phyloP scores from a whole-genome alignment of 2,113 vertebrate species.

The Neotragus moschatus region DNA sequence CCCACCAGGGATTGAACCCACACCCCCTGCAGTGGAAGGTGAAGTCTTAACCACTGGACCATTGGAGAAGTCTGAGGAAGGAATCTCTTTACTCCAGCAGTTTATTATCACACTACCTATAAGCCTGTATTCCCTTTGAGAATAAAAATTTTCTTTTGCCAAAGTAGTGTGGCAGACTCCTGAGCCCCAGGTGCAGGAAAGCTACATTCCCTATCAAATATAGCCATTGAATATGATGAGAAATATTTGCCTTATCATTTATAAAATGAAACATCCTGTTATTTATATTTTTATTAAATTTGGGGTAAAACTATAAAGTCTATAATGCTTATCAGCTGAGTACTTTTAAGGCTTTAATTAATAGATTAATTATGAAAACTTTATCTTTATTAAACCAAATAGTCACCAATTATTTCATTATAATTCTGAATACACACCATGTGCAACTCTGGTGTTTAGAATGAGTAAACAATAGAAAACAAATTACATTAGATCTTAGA shows the following conservation, averaged over 20 bases:
- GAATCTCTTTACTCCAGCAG: not conserved
- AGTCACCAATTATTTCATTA: not conserved
- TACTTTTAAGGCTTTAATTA: not conserved
- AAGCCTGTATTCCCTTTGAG: not conserved
- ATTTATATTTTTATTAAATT: not conserved
- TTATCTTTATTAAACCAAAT: constrained; percentile 16
- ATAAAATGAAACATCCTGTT: not conserved
- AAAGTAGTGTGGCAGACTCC: not conserved
- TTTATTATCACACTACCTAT: not conserved
- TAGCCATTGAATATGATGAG: not conserved
- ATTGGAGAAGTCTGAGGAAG: not conserved
- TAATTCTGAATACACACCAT: not conserved
- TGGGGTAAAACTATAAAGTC: not conserved
- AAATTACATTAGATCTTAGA: not conserved
- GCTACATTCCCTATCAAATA: not conserved
- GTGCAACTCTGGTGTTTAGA: not conserved
- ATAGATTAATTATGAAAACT: constrained; percentile 10
- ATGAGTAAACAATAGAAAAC: not conserved
- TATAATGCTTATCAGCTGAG: not conserved
- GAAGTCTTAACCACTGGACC: not conserved
- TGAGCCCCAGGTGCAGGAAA: not conserved
- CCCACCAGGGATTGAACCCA: not conserved
- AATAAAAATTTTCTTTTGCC: not conserved
- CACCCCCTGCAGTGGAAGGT: not conserved
- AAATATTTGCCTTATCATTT: not conserved